These are phyloP conservation scores for Brachionus calyciflorus DNA, from an alignment of 1,140 invertebrate species.

Conservation along the genomic window DNA sequence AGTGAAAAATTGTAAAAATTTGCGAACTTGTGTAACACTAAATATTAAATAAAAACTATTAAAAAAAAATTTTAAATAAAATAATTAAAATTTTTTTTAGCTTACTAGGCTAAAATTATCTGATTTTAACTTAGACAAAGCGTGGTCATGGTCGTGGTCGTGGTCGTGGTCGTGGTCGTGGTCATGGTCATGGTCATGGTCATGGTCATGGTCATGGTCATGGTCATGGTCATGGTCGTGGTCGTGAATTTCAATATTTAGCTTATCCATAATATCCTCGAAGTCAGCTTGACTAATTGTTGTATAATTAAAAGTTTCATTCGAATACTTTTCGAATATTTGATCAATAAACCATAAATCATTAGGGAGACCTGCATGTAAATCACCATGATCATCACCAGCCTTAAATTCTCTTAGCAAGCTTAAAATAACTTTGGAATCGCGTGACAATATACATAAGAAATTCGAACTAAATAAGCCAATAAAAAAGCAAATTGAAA, in stretches of 20 bases:
- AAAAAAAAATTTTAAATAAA: background rate
- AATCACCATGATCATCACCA: background rate
- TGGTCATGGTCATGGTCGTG: constrained; percentile 43
- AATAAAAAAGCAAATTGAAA: too few species aligned
- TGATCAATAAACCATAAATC: background rate
- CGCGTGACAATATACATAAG: too few species aligned
- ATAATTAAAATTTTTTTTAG: background rate
- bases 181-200: constrained; percentile 42
- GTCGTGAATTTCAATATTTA: constrained; percentile 3
- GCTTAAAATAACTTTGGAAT: background rate
- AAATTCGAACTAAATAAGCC: too few species aligned
- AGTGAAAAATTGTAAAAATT: constrained; percentile 24
- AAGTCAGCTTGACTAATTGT: background rate
- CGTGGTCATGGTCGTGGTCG: constrained; percentile 14
- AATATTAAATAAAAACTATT: background rate
- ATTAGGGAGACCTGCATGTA: background rate
- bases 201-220: background rate
- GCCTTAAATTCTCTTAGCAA: background rate
- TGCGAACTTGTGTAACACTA: constrained; percentile 24
- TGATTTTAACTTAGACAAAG: background rate
- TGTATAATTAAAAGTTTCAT: background rate
- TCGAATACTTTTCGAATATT: constrained; percentile 1
- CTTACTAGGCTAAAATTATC: constrained; percentile 14
- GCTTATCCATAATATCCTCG: background rate
- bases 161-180: background rate